Base-by-base conservation (phyloP, 2,113 vertebrate genomes). In the Thomomys bottae region DNA sequence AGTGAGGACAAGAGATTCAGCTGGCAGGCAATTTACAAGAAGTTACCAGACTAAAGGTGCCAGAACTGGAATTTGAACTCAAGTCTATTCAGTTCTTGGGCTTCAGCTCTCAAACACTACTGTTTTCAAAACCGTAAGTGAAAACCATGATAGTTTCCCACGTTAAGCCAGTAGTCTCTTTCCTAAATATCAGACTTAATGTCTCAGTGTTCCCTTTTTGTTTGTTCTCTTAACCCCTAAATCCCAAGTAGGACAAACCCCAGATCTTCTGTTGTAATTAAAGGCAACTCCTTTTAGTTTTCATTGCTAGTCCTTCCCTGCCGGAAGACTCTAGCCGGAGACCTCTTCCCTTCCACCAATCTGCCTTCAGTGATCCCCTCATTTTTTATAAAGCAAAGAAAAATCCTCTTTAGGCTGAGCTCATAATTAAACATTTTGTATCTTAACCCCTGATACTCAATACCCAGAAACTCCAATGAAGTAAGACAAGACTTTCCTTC, bases 61-160 rank as follows among this genome's bases (percentile, higher is more conserved):
- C 42, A 15, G 24, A 88, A 70, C 15, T 86, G 38, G 11, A 84
- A 81, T 77, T 77, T 67, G 34, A 88, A 85, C 70, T 86, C 10
- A 8, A 26, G 30, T 88, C 67, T 66, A 23, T 66, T 24, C 4
- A 2, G 86, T 38, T 38, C 42, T 36, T 81, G 23, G 45, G n/a
- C 57, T 66, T 38, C 75, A 26, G 77, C 32, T 86, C 63, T 68
- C 78, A 88, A 45, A 66, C 28, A 30, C 28, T 15, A 18, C 61
- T 28, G 70, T 86, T 92, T 70, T 80, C 36, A 91, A 94, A 72
- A 9, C 75, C 42, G 84, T 66, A 59, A n/a, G 36, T 24, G 34
- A 66, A 82, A 94, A 92, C 86, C 26, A 88, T 1, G 26, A n/a
- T n/a, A n/a, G 30, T 66, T 71, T 21, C 61, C 45, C 45, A 77